Base-by-base conservation (phyloP, 2,113 vertebrate species). In the Uropsilus gracilis region DNA sequence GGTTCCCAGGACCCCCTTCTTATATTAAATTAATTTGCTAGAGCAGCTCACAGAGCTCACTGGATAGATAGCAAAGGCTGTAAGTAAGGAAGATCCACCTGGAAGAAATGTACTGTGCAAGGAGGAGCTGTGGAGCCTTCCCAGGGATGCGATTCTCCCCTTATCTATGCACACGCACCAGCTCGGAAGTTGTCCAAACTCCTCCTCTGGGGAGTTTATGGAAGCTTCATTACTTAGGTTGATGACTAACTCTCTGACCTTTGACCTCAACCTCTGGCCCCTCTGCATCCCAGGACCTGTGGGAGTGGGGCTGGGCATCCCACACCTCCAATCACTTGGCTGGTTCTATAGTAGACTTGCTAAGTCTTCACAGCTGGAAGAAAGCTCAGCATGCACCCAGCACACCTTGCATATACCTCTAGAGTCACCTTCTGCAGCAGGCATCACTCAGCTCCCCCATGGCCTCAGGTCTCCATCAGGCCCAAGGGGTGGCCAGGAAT, bases 371-470 rank as follows among this genome's bases (percentile, higher is more conserved):
- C 50, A 50, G 48, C 48, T 50, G 20, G 17, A 18, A 6, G 50
- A 3, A 20, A 26, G 64, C 28, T 22, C 7, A 16, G 10, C 9
- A 11, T 6, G 6, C 16, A 12, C 34, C n/a, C 3, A 0, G 16
- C 72, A 4, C 17, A 4, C 17, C 61, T n/a, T 18, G 2, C 4
- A 12, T 30, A 10, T 8, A 28, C 34, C 22, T 48, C 44, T 57
- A 20, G 42, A 84, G 39, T 3, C 50, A 53, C 50, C 50, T 53
- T 14, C 50, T 50, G 50, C 50, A 18, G 50, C 50, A 53, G 50
- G 16, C 17, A 53, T 53, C 16, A 53, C 50, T 18, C 14, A 53
- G 50, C 50, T 53, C 50, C 50, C 50, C 50, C 46, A 53, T 6
- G 50, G 50, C 50, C 17, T 4, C 20, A 18, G 50, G 50, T 4